A percentile compares a stretch with the other conserved stretches of the same genome.
phyloP scores from a whole-genome alignment of 2,888 invertebrate genomes.

The Diplazon laetatorius region DNA sequence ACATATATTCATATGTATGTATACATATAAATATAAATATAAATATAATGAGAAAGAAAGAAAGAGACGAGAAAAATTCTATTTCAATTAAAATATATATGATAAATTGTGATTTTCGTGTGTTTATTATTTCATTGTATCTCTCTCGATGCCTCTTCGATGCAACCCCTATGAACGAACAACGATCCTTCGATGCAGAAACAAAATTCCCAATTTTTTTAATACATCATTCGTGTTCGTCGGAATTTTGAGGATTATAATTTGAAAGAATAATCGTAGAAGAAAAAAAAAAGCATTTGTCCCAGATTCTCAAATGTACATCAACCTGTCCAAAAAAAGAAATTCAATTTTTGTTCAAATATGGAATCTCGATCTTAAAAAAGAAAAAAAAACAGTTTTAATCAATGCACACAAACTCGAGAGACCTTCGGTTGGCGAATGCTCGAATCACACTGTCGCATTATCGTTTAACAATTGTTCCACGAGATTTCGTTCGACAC shows the following conservation, averaged over 20 bases:
- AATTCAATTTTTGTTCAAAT: no score
- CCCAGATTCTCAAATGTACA: no score
- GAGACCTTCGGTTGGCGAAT: background rate
- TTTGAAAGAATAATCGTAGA: no score
- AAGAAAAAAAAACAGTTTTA: background rate
- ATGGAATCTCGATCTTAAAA: no score
- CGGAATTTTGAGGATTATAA: no score
- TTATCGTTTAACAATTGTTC: slow-evolving; percentile 17
- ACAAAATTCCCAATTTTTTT: no score
- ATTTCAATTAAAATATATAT: slow-evolving; percentile 73
- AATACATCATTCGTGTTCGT: no score
- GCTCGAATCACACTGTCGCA: background rate
- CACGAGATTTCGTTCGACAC: slow-evolving; percentile 1
- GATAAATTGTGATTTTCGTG: slow-evolving; percentile 56
- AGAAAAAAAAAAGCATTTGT: no score
- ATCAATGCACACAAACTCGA: background rate
- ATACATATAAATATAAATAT: slow-evolving; percentile 65
- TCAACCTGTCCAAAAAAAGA: no score
- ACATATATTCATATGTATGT: no score
- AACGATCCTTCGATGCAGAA: background rate
- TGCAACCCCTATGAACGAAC: background rate
- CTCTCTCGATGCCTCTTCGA: background rate
- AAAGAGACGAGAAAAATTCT: slow-evolving; percentile 64
- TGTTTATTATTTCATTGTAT: slow-evolving; percentile 5
- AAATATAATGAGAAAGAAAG: slow-evolving; percentile 39